These are phyloP conservation scores for Trichoplusia ni DNA, from an alignment of 1,140 invertebrate species.

Conservation along the genomic window DNA sequence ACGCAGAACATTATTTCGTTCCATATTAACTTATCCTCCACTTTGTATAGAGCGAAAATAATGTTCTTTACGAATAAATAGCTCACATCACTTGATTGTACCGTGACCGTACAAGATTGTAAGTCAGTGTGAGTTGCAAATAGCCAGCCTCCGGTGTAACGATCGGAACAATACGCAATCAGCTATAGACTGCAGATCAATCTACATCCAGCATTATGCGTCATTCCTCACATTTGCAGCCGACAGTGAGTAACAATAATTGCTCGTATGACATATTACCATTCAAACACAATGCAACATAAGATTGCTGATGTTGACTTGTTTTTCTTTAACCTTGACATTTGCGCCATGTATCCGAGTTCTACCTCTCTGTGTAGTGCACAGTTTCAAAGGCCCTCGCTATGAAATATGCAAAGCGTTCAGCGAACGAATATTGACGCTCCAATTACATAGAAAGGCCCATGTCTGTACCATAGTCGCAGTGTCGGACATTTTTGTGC, in stretches of 20 bases:
- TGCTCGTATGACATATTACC: background rate
- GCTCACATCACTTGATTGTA: background rate
- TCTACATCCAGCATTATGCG: background rate
- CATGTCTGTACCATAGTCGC: slow-evolving; percentile 31
- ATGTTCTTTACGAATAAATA: background rate
- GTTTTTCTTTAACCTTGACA: slow-evolving; percentile 12
- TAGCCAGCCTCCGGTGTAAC: background rate
- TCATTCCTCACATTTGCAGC: background rate
- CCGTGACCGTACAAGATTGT: slow-evolving; percentile 12
- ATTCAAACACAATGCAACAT: slow-evolving; percentile 2
- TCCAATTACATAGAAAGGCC: slow-evolving; percentile 49
- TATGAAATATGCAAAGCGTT: slow-evolving; percentile 48
- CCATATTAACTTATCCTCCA: background rate
- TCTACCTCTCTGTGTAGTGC: background rate
- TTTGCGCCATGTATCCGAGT: background rate
- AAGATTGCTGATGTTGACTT: slow-evolving; percentile 7
- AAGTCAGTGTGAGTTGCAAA: slow-evolving; percentile 3
- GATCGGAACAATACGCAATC: slow-evolving; percentile 15
- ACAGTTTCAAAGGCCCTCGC: slow-evolving; percentile 9
- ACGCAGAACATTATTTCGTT: background rate
- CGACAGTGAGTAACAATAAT: background rate
- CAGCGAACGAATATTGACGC: slow-evolving; percentile 50
- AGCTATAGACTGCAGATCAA: slow-evolving; percentile 7
- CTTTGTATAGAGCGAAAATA: no score
- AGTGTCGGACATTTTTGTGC: slow-evolving; percentile 23